Base-by-base conservation (phyloP, 2,888 invertebrate species). In the Beris morrisii region DNA sequence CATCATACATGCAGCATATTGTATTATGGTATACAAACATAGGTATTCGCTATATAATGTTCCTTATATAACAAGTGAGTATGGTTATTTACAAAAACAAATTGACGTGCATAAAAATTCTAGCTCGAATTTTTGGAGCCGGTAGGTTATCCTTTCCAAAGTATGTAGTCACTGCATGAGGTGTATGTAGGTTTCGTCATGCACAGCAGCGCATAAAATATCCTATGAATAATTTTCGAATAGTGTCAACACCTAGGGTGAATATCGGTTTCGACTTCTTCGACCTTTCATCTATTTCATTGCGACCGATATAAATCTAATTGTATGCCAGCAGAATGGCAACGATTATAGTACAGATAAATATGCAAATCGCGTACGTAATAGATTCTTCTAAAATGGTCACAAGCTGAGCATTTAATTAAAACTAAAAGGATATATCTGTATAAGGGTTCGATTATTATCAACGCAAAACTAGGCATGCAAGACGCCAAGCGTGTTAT, bases 181-280 rank as follows among this genome's bases (percentile, higher is more conserved):
- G 32, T 22, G 50, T 52, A 6, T 50, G 30, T 28, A 30, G 31
- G 13, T 5, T 52, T 67, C 68, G 71, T 72, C 71, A 71, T 67
- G 72, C 72, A 71, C 71, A 64, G 69, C 64, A 69, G 71, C 71
- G 72, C 72, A 72, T 72, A 71, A 72, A 72, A 72, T 71, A 70
- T 69, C 69, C 70, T 69, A 71, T 72, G 71, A 70, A 71, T 71
- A 71, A 70, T 69, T 71, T 70, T 70, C 32, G 15, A 13, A 43
- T 13, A 43, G 30, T 28, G 55, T 55, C 55, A 55, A 55, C 55
- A 55, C 15, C 11, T 52, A 22, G 15, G 52, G 22, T 52, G 22
- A 4, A 52, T 13, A 15, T 13, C n/a, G 48, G 38, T 7, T 38
- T 38, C 38, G 38, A 9, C 3, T 38, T 38, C 9, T 38, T 38